Evolutionary conservation across 2,113 vertebrate genomes (phyloP).

Genomic region (Amblyopsis rosae): DNA sequence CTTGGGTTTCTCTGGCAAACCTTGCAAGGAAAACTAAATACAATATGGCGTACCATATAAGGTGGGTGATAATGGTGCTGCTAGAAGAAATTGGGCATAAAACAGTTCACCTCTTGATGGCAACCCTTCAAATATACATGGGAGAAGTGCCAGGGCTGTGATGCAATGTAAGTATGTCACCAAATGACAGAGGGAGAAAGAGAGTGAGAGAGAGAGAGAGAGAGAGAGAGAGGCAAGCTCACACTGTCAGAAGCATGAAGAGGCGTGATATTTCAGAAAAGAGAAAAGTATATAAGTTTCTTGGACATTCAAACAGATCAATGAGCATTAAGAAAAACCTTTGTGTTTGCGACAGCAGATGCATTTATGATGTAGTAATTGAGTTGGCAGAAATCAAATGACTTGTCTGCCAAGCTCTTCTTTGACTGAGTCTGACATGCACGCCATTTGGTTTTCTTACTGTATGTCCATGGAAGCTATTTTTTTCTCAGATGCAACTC

Average conservation of each 20-base stretch:
- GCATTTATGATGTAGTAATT: slow-evolving; percentile 47
- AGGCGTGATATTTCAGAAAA: slow-evolving; percentile 43
- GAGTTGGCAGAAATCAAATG: slow-evolving; percentile 27
- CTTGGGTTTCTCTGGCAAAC: neutral
- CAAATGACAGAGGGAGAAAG: slow-evolving; percentile 11
- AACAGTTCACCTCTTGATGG: slow-evolving; percentile 18
- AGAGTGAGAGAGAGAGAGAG: neutral
- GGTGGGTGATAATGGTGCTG: slow-evolving; percentile 29
- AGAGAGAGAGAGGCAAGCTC: slow-evolving; percentile 6
- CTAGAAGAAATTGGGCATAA: slow-evolving; percentile 22
- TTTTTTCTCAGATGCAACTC: neutral
- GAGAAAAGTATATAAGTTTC: too few species aligned
- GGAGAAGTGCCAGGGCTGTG: slow-evolving; percentile 18
- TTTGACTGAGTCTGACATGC: neutral
- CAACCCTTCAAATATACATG: slow-evolving; percentile 33
- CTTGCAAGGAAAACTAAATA: neutral
- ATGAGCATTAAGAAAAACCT: slow-evolving; percentile 30
- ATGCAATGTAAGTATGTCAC: slow-evolving; percentile 24
- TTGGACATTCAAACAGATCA: slow-evolving; percentile 37
- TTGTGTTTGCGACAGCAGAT: slow-evolving; percentile 45
- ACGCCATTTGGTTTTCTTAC: neutral
- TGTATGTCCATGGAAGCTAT: neutral
- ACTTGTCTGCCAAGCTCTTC: neutral
- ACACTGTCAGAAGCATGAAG: slow-evolving; percentile 43
- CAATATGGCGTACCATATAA: slow-evolving; percentile 12